Conservation (phyloP, 1,140 invertebrate species). For the Aporrectodea caliginosa region DNA sequence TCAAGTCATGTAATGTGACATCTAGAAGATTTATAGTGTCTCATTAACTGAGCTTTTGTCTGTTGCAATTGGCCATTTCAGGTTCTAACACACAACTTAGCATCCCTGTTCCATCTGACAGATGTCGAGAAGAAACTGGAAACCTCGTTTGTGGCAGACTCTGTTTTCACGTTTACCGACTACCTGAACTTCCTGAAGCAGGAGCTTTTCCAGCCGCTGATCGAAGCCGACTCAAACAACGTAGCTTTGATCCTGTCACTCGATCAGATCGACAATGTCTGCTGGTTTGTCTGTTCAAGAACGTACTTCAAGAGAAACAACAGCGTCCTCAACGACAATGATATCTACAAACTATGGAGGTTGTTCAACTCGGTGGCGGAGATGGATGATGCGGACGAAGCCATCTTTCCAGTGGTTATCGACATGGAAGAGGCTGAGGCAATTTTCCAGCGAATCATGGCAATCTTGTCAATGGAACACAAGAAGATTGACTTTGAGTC, state of each 20-base stretch:
- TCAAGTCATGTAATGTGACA: too few species aligned
- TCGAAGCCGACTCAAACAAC: constrained; percentile 28
- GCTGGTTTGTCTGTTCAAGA: constrained; percentile 72
- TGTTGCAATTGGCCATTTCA: too few species aligned
- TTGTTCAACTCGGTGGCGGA: constrained; percentile 74
- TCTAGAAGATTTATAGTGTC: too few species aligned
- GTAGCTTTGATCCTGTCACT: constrained; percentile 56
- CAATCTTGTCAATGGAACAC: constrained; percentile 39
- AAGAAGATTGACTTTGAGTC: constrained; percentile 21
- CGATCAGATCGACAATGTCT: constrained; percentile 65
- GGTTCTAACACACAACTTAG: constrained; percentile 71
- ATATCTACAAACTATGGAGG: constrained; percentile 70
- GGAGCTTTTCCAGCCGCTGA: constrained; percentile 67
- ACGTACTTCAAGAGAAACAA: constrained; percentile 61
- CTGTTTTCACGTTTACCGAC: constrained; percentile 66
- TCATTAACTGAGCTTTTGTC: too few species aligned
- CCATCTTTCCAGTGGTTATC: constrained; percentile 42
- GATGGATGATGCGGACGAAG: constrained; percentile 38
- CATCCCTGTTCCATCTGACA: constrained; percentile 67
- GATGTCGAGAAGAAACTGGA: constrained; percentile 73
- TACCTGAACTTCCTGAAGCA: constrained; percentile 70
- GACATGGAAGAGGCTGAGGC: constrained; percentile 50
- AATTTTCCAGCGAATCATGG: constrained; percentile 45
- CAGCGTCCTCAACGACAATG: constrained; percentile 63
- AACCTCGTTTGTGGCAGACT: constrained; percentile 66